These are phyloP conservation scores for Nomada flava DNA, from an alignment of 2,888 invertebrate genomes.

Conservation along the genomic window DNA sequence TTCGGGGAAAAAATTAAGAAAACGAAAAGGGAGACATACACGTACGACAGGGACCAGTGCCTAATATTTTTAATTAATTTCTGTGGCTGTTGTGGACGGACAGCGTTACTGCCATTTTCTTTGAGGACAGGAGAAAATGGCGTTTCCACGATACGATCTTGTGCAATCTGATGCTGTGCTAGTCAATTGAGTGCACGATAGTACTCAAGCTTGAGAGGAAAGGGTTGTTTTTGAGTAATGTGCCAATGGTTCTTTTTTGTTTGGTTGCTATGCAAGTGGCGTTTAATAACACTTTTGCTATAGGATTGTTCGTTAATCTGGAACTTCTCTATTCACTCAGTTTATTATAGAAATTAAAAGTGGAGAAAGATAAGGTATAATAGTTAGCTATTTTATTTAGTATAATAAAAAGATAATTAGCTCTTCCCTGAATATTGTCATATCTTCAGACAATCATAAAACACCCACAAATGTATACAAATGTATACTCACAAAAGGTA, in stretches of 20 bases:
- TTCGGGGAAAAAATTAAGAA: constrained; percentile 9
- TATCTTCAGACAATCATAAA: too few species aligned
- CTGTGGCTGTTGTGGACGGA: not conserved
- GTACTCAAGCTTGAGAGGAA: not conserved
- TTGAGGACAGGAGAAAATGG: not conserved
- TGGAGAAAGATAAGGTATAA: too few species aligned
- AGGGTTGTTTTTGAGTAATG: not conserved
- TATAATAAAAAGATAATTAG: too few species aligned
- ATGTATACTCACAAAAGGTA: too few species aligned
- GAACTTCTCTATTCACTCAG: too few species aligned
- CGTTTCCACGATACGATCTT: not conserved
- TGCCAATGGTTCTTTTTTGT: not conserved
- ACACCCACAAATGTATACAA: too few species aligned
- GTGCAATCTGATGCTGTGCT: not conserved
- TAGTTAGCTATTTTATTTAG: too few species aligned
- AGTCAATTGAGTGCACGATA: not conserved
- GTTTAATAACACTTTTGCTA: not conserved
- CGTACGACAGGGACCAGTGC: constrained; percentile 18
- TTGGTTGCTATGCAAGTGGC: not conserved
- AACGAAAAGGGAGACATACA: constrained; percentile 1
- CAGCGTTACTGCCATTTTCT: not conserved
- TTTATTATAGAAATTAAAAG: too few species aligned
- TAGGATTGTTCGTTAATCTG: too few species aligned
- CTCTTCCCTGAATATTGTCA: too few species aligned
- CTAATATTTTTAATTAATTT: constrained; percentile 42